These are phyloP conservation scores for Eclectus roratus DNA, from an alignment of 2,113 vertebrate species.

Conservation along the genomic window DNA sequence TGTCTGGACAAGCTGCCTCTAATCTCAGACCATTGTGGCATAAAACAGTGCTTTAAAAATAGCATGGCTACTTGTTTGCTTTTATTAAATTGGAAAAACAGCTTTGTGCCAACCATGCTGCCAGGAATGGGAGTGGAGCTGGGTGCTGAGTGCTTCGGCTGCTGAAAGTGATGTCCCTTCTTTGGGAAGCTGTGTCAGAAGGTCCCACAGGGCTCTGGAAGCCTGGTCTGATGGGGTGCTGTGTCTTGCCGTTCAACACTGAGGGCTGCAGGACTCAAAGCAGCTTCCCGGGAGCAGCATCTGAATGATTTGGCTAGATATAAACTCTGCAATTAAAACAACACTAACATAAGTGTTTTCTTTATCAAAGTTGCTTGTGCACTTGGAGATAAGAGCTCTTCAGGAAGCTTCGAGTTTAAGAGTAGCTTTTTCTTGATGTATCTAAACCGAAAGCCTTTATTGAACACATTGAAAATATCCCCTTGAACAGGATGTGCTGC, in stretches of 20 bases:
- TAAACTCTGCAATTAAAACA: not conserved
- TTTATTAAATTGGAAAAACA: not conserved
- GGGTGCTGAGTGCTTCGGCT: not conserved
- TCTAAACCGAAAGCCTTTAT: conserved; percentile 36
- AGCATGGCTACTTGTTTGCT: conserved; percentile 5
- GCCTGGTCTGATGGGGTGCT: not conserved
- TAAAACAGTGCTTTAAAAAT: conserved; percentile 46
- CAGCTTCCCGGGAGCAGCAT: not conserved
- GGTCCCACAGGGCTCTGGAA: not conserved
- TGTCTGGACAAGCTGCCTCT: conserved; percentile 39
- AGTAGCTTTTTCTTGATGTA: conserved; percentile 28
- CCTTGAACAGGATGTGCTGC: conserved; percentile 35
- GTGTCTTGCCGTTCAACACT: fast-evolving
- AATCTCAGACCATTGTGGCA: conserved; percentile 45
- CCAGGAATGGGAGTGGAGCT: not conserved
- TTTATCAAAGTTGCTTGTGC: conserved; percentile 17
- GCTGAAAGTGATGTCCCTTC: not conserved
- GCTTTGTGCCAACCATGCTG: not conserved
- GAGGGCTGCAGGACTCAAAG: not conserved
- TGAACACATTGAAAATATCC: conserved; percentile 32
- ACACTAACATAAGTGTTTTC: not conserved
- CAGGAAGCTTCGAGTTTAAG: conserved; percentile 36
- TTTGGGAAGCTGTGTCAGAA: not conserved
- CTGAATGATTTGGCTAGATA: not conserved
- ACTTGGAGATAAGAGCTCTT: conserved; percentile 29